phyloP scores from a whole-genome alignment of 2,113 vertebrate species.

The Suncus etruscus region DNA sequence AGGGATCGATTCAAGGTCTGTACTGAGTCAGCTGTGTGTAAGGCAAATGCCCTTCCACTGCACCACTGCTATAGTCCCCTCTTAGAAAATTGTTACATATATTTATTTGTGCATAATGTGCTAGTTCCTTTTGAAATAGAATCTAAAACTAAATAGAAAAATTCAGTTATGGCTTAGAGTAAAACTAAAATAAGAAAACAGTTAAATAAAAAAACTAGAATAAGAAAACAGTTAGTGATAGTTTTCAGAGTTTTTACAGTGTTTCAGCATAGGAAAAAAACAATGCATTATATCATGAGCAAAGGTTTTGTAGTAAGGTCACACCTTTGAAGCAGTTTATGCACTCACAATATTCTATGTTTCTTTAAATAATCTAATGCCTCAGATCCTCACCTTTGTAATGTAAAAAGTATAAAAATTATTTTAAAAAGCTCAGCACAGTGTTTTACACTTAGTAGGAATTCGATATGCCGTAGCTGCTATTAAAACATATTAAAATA shows the following conservation, averaged over 20 bases:
- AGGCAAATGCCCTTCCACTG: too few species aligned
- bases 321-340: neutral
- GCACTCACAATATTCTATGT: neutral
- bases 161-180: neutral
- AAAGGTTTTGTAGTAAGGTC: neutral
- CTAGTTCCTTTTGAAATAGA: neutral
- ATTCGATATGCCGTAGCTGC: neutral
- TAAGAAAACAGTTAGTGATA: neutral
- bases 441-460: neutral
- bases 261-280: neutral
- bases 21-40: too few species aligned
- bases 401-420: neutral
- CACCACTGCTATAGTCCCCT: too few species aligned
- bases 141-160: neutral
- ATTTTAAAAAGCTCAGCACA: neutral
- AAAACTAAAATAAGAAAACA: neutral
- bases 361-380: neutral
- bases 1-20: too few species aligned
- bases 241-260: too few species aligned
- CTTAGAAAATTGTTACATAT: constrained; percentile 2
- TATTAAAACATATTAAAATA: neutral
- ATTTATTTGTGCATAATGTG: neutral
- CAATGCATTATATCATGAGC: neutral
- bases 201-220: neutral
- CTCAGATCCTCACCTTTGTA: neutral